Evolutionary conservation across 2,797 vertebrate genomes (phyloP), one percentile per base, ranked within the genome.

Genomic region (Esox lucius): DNA sequence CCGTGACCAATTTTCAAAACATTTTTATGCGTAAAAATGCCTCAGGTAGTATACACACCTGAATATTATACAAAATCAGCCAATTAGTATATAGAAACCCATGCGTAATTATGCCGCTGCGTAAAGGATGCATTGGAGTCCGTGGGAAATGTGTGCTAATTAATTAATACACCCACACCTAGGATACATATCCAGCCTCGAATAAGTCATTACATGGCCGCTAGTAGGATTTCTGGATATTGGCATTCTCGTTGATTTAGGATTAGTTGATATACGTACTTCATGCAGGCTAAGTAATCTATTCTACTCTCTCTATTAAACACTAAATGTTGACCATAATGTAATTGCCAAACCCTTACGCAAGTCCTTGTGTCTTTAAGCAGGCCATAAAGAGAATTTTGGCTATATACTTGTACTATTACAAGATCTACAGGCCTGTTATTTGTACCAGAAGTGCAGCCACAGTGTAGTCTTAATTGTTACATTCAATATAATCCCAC

Each of bases 351-450:
- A n/a, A 9, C 17, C 19, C 19, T 59, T 59, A 11, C 22, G 19
- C 51, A 56, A 12, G 22, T 59, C 22, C n/a, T 11, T 24, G 56
- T 59, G 56, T 59, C 12, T n/a, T 56, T n/a, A 12, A 59, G 42
- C 42, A 46, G 42, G 42, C 56, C n/a, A 59, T 56, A 17, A 56
- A 56, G n/a, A n/a, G 42, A 59, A 17, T 2, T n/a, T 22, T 59
- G 22, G 0, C 22, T 59, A 13, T 12, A 5, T 22, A 59, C 56
- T 13, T 59, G 56, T 59, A 11, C 56, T 65, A 65, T 65, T 33
- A 65, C 62, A 65, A 65, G 31, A 22, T n/a, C 56, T 24, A 56
- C 26, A 33, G 31, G 62, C 24, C 61, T 65, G 31, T 65, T 65
- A 65, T 65, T 28, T 65, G 15, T 6, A 16, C 28, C 12, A 28